These are phyloP conservation scores for Leptosomus discolor DNA, from an alignment of 2,113 vertebrate species.

Conservation along the genomic window DNA sequence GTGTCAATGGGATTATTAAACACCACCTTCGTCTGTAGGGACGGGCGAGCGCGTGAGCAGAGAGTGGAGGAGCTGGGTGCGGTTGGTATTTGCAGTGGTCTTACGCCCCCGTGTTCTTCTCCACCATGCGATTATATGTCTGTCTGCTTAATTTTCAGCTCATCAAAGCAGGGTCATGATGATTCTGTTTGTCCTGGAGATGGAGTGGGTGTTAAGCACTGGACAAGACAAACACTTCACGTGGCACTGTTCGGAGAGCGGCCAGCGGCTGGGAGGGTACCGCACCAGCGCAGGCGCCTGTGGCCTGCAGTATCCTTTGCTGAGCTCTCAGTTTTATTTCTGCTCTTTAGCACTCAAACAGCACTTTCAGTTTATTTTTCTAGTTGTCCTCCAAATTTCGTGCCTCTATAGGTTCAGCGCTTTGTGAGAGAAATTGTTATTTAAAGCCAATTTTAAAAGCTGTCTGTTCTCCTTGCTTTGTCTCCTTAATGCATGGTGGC, in stretches of 20 bases:
- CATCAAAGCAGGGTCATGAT: constrained; percentile 92
- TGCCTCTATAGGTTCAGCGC: not conserved
- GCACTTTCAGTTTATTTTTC: not conserved
- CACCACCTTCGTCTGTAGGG: not conserved
- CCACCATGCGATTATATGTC: not conserved
- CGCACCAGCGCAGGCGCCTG: constrained; percentile 89
- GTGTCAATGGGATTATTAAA: not conserved
- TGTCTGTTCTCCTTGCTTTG: not conserved
- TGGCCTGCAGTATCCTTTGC: constrained; percentile 95
- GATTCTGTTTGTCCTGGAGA: constrained; percentile 94
- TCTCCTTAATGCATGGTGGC: constrained; percentile 1
- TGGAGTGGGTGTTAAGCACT: constrained; percentile 96
- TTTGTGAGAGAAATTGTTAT: not conserved
- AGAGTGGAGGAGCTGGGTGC: not conserved
- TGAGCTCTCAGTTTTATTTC: not conserved
- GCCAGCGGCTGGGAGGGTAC: constrained; percentile 88
- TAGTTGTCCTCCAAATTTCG: not conserved
- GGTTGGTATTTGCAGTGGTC: not conserved
- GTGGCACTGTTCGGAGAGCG: constrained; percentile 96
- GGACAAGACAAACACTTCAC: constrained; percentile 94
- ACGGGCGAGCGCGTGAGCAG: not conserved
- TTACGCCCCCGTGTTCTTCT: not conserved
- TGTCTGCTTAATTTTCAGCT: constrained; percentile 75
- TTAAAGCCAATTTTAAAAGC: constrained; percentile 25
- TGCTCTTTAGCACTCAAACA: not conserved